phyloP scores from a whole-genome alignment of 1,140 invertebrate species.

The Nasonia longicornis region DNA sequence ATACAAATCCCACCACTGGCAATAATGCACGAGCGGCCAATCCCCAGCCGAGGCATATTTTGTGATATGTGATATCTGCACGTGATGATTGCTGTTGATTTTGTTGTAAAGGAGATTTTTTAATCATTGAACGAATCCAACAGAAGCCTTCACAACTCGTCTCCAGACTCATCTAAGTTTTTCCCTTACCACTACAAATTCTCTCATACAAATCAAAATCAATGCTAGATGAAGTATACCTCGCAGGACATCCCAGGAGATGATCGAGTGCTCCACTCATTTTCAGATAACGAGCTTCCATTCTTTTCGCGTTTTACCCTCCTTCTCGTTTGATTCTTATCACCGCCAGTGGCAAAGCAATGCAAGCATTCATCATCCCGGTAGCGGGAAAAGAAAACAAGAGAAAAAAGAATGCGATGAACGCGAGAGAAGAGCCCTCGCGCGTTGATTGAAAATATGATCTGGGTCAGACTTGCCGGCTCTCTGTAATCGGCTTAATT shows the following conservation, averaged over 20 bases:
- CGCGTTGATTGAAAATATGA: background rate
- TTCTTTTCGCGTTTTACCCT: background rate
- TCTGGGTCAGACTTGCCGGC: background rate
- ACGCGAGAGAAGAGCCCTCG: background rate
- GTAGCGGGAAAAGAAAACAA: background rate
- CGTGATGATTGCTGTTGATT: no score
- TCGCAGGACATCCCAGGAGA: background rate
- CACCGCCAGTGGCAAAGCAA: background rate
- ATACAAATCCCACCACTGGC: no score
- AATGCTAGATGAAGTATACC: background rate
- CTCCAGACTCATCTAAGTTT: no score
- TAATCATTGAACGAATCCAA: no score
- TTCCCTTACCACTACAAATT: no score
- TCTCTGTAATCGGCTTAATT: conserved; percentile 3
- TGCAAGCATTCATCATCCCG: background rate
- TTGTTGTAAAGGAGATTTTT: no score
- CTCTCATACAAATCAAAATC: background rate
- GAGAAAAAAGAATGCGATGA: background rate
- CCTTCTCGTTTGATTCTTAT: background rate
- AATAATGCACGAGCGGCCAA: no score
- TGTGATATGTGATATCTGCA: no score
- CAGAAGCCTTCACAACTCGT: no score
- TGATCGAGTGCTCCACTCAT: background rate
- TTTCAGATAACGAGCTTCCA: background rate
- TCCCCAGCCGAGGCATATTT: no score